A percentile compares a stretch with the other conserved stretches of the same genome.
Conservation (phyloP, 2,113 vertebrate genomes). For the Zosterops hypoxanthus region DNA sequence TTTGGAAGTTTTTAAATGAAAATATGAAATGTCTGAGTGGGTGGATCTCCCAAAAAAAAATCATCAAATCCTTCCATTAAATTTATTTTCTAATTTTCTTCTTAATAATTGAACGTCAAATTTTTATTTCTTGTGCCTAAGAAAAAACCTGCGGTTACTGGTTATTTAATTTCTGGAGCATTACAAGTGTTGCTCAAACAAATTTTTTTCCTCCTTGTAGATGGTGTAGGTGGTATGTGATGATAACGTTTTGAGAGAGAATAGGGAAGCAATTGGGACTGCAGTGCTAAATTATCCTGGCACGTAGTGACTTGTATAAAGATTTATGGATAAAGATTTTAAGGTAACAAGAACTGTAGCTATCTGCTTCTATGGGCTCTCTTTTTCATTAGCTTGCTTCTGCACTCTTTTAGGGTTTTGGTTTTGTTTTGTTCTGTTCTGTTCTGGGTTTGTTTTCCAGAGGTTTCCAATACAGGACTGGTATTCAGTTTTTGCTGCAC, state of each 20-base stretch:
- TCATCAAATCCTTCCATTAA: not conserved
- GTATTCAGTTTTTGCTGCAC: not conserved
- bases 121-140: not conserved
- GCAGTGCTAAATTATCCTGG: conserved; percentile 20
- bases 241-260: conserved; percentile 35
- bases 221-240: conserved; percentile 31
- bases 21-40: not conserved
- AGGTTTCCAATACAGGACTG: not conserved
- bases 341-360: not conserved
- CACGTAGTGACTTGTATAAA: conserved; percentile 14
- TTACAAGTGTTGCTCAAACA: not conserved
- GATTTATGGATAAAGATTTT: not conserved
- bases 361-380: not conserved
- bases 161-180: not conserved
- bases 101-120: not conserved
- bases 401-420: not conserved
- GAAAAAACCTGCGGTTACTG: not conserved
- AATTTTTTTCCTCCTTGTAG: not conserved
- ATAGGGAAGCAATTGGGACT: conserved; percentile 16
- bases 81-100: not conserved
- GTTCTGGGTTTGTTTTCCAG: not conserved
- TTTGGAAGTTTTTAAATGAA: not conserved
- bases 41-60: not conserved
- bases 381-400: not conserved
- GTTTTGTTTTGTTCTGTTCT: not conserved